These are phyloP conservation scores for Tetragnatha montana DNA, from an alignment of 2,888 invertebrate species.

Conservation along the genomic window DNA sequence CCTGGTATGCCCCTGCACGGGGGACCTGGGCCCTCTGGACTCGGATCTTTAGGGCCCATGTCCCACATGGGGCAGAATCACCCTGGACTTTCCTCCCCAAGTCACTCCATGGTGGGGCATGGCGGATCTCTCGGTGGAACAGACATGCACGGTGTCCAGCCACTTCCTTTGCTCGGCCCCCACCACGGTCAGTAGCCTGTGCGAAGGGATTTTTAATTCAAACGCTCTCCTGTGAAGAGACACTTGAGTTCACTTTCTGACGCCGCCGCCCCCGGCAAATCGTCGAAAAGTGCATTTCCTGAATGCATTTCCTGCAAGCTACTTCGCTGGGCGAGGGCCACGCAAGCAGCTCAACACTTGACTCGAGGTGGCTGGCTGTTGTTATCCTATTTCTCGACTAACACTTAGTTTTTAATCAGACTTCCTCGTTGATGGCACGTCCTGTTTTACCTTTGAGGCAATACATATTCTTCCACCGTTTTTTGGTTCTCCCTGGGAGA, in stretches of 20 bases:
- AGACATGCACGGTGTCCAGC: slow-evolving; percentile 71
- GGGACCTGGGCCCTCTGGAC: slow-evolving; percentile 71
- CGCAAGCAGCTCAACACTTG: slow-evolving; percentile 34
- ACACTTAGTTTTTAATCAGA: slow-evolving; percentile 6
- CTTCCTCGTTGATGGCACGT: slow-evolving; percentile 4
- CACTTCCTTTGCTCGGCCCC: slow-evolving; percentile 70
- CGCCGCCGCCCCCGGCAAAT: slow-evolving; percentile 52
- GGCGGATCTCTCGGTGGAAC: slow-evolving; percentile 68
- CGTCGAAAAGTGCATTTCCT: slow-evolving; percentile 65
- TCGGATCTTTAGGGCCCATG: slow-evolving; percentile 70
- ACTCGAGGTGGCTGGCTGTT: slow-evolving; percentile 17
- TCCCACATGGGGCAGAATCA: slow-evolving; percentile 71
- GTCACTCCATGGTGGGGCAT: slow-evolving; percentile 70
- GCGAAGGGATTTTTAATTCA: slow-evolving; percentile 69
- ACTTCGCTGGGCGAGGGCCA: slow-evolving; percentile 10
- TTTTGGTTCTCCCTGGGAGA: neutral
- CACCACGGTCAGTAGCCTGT: slow-evolving; percentile 70
- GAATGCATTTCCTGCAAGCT: slow-evolving; percentile 34
- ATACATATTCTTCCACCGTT: neutral
- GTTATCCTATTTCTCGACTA: slow-evolving; percentile 13
- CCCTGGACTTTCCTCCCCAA: slow-evolving; percentile 71
- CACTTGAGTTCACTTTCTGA: slow-evolving; percentile 52
- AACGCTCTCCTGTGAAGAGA: slow-evolving; percentile 11
- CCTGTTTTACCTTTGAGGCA: neutral
- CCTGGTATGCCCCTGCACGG: slow-evolving; percentile 70